Evolutionary conservation across 1,140 invertebrate species (phyloP), one percentile per base, ranked within the genome.

Genomic region (Neelides sp.): DNA sequence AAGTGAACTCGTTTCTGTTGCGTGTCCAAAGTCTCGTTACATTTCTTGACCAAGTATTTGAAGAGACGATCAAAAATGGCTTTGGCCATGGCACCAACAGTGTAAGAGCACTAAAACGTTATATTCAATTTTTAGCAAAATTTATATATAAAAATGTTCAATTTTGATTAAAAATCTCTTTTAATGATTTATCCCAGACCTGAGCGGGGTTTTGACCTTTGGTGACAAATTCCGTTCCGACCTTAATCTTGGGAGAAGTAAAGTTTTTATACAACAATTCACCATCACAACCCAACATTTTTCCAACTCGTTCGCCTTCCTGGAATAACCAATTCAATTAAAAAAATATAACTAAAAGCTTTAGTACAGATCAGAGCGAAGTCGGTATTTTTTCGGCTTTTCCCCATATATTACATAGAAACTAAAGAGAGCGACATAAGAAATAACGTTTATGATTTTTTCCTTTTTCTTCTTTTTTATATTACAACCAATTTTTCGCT

Each of bases 1-100:
- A 73, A 75, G 65, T 69, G 70, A 61, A 70, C 70, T 54, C 72
- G 64, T 61, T 73, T 73, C 57, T 68, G 66, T 22, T 53, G 50
- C 4, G 55, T 57, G 51, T 57, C 55, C 32, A 57, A 46, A 32
- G 72, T 74, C 58, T 69, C 66, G 69, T 75, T 75, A 57, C 73
- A 69, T 57, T 71, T 66, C 46, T 62, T 67, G 24, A 75, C 73
- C 45, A 75, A 56, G 70, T 71, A 75, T 28, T 64, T 65, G 61
- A 75, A 75, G 61, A 73, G 64, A 40, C 73, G 66, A 56, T 73
- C 67, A 61, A 74, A 75, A 47, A 74, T 62, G 28, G 73, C 71
- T 64, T 75, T 75, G 50, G 71, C 65, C 62, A 75, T 57, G 54
- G 74, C 73, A 62, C 66, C 66, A 46, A 73, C 65, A 28, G 72